These are phyloP conservation scores for Dendrolimus pini DNA, from an alignment of 2,888 invertebrate species.

Conservation along the genomic window DNA sequence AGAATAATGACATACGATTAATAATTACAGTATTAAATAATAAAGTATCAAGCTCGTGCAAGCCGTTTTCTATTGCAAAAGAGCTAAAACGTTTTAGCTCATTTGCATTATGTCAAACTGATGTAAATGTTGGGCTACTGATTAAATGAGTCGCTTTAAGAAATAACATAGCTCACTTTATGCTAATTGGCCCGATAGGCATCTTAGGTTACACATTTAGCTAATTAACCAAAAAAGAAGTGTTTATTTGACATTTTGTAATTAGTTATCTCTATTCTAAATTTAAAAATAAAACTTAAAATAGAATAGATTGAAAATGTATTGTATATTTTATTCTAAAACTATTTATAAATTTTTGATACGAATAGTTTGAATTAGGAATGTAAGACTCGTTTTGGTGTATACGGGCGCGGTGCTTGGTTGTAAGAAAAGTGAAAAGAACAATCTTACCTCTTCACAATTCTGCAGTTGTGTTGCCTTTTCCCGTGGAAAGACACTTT, in stretches of 20 bases:
- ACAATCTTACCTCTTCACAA: no score
- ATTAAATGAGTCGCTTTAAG: slow-evolving; percentile 28
- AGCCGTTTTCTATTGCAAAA: slow-evolving; percentile 12
- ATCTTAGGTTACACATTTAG: slow-evolving; percentile 3
- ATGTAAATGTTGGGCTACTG: slow-evolving; percentile 61
- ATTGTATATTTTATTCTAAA: no score
- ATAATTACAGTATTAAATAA: background rate
- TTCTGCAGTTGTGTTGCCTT: no score
- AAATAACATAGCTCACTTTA: slow-evolving; percentile 3
- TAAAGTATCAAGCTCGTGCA: slow-evolving; percentile 9
- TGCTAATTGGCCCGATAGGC: slow-evolving; percentile 9
- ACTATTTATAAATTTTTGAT: no score
- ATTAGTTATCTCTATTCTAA: slow-evolving; percentile 22
- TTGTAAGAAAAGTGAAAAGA: no score
- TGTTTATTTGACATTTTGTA: slow-evolving; percentile 5
- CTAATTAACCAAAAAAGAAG: slow-evolving; percentile 19
- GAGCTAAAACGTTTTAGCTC: slow-evolving; percentile 28
- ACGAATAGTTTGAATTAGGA: no score
- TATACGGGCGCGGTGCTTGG: no score
- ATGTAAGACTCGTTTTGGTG: no score
- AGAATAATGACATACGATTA: no score
- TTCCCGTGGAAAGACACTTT: no score
- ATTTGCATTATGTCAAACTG: slow-evolving; percentile 64
- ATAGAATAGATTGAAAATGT: no score
- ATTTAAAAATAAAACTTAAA: no score